Conservation (phyloP, 2,888 invertebrate species). For the Hyppa rectilinea region DNA sequence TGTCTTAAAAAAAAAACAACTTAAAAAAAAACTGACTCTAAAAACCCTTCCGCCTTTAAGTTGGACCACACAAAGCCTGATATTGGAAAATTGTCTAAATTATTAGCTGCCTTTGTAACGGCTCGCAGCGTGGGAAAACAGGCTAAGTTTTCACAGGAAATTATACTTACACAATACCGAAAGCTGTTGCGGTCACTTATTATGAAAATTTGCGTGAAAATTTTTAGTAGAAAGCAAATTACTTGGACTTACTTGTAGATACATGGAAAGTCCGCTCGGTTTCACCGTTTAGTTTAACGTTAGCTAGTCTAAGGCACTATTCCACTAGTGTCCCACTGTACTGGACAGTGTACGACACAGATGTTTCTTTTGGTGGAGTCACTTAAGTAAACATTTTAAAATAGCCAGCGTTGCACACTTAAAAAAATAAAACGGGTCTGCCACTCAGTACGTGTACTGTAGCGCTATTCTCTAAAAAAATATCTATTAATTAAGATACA, state of each 20-base stretch:
- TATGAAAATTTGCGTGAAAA: slow-evolving; percentile 48
- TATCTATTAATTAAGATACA: no score
- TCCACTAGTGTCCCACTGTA: no score
- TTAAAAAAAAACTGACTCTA: no score
- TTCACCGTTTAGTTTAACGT: neutral
- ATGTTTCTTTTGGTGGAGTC: no score
- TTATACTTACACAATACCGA: slow-evolving; percentile 73
- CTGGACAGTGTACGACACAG: no score
- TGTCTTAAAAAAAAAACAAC: no score
- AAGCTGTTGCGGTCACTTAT: slow-evolving; percentile 65
- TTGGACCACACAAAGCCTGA: slow-evolving; percentile 75
- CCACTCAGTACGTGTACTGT: no score
- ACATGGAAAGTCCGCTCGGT: slow-evolving; percentile 17
- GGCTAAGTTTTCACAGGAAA: slow-evolving; percentile 80
- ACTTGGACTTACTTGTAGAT: slow-evolving; percentile 24
- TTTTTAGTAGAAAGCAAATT: slow-evolving; percentile 30
- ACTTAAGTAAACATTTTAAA: no score
- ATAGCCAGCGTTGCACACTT: no score
- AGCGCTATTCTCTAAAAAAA: no score
- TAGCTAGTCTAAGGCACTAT: slow-evolving; percentile 11
- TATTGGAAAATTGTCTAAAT: slow-evolving; percentile 91
- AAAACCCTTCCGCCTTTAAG: slow-evolving; percentile 35
- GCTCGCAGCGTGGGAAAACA: slow-evolving; percentile 88
- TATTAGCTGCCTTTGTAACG: slow-evolving; percentile 85
- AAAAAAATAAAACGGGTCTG: no score